Evolutionary conservation across 2,797 vertebrate genomes (phyloP), one percentile per base, ranked within the genome.

Genomic region (Enoplosus armatus): DNA sequence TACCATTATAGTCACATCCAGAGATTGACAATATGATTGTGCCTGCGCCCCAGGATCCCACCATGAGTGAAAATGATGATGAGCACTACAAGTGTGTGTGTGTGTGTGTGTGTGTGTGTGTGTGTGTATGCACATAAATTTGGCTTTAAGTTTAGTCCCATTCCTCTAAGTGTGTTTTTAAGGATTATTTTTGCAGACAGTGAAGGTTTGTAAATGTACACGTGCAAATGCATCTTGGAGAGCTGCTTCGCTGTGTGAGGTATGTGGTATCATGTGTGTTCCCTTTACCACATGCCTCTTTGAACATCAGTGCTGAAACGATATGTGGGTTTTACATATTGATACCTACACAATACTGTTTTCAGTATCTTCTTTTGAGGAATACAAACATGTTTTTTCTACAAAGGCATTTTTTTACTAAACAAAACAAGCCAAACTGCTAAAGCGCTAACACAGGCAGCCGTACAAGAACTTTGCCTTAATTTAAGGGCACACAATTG

Each of bases 1-100:
- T 62, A 67, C 88, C 78, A 90, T 93, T 92, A 92, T 77, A 87
- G 84, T 92, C 87, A 92, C 70, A 72, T 78, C 77, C 79, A 50
- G 72, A 67, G 77, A 77, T 29, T 90, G 91, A 93, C 89, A 92
- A 45, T 83, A 73, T 85, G 84, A 93, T 89, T 89, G 87, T 67
- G 69, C 31, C 73, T 51, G 76, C 51, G 22, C 70, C 56, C 64
- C 43, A 43, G 29, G 75, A 82, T 75, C 72, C 45, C 41, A 47
- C 29, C 29, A 54, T 56, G 45, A 78, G 50, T 33, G 59, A 81
- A 81, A 76, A 77, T 63, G 24, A 79, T 79, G 63, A 73, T 58
- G 59, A 78, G 58, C 51, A 67, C 45, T 37, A 5, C 18, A 53
- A 69, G 37, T 59, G 51, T 39, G 68, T 31, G 16, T 48, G 15